Evolutionary conservation across 2,888 invertebrate genomes (phyloP).

Genomic region (Lathronympha strigana): DNA sequence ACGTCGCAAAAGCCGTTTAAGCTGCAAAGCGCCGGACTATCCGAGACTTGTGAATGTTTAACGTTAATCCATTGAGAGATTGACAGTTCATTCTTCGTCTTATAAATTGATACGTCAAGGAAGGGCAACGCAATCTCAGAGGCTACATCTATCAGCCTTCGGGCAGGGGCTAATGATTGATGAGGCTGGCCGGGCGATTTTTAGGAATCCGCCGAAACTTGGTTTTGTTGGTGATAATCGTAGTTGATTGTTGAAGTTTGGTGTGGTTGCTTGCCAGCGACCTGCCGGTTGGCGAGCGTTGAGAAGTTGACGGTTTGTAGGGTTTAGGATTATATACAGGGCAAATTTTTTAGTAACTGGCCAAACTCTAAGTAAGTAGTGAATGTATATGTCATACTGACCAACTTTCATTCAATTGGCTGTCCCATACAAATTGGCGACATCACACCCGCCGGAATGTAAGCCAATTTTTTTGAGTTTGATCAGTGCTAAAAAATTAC

Average conservation of each 20-base stretch:
- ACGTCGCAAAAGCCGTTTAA: conserved; percentile 27
- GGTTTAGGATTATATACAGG: neutral
- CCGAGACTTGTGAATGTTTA: conserved; percentile 51
- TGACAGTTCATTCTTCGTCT: conserved; percentile 77
- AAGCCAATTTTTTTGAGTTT: too few species aligned
- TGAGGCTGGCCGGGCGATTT: conserved; percentile 63
- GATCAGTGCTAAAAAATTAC: too few species aligned
- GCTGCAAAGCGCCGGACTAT: conserved; percentile 30
- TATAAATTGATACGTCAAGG: conserved; percentile 81
- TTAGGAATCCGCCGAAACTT: conserved; percentile 49
- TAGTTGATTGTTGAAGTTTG: conserved; percentile 25
- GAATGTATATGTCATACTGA: too few species aligned
- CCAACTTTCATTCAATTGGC: too few species aligned
- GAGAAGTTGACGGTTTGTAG: conserved; percentile 19
- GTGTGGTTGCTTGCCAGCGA: conserved; percentile 18
- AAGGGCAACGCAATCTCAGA: conserved; percentile 68
- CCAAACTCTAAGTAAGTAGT: too few species aligned
- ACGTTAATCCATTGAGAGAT: conserved; percentile 63
- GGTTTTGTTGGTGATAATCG: conserved; percentile 33
- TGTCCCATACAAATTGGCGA: too few species aligned
- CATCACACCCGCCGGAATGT: too few species aligned
- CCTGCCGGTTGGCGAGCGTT: conserved; percentile 9
- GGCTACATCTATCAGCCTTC: conserved; percentile 69
- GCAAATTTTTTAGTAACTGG: too few species aligned
- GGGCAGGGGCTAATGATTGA: conserved; percentile 72